These are phyloP conservation scores for Clytia hemisphaerica DNA, from an alignment of 30 jellyfish, hydroid and myxozoan species.

Conservation along the genomic window DNA sequence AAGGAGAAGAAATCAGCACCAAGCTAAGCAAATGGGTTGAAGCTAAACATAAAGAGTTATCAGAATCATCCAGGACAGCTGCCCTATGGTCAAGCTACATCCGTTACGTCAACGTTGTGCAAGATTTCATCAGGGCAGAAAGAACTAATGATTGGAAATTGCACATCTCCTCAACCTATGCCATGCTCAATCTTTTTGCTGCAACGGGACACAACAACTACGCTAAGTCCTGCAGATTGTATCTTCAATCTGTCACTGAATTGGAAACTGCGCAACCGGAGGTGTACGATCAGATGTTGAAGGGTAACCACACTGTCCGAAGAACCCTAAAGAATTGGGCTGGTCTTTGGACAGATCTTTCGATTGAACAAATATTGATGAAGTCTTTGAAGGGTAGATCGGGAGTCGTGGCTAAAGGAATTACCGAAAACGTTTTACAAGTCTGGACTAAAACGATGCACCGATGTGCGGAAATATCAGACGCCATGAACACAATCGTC, in stretches of 20 bases:
- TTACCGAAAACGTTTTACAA: constrained; percentile 5
- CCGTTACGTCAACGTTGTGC: neutral
- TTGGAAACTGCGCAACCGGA: neutral
- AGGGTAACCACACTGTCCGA: constrained; percentile 12
- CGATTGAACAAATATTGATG: constrained; percentile 5
- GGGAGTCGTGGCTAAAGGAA: constrained; percentile 5
- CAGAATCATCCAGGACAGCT: constrained; percentile 22
- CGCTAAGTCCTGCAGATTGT: neutral
- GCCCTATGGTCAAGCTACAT: constrained; percentile 28
- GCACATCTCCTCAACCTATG: constrained; percentile 8
- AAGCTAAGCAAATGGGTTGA: constrained; percentile 5
- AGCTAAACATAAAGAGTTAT: neutral
- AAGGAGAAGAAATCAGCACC: neutral
- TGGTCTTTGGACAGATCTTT: constrained; percentile 8
- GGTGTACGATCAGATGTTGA: neutral
- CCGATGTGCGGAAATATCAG: constrained; percentile 7
- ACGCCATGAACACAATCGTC: neutral
- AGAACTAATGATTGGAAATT: constrained; percentile 11
- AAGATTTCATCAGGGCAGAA: constrained; percentile 7
- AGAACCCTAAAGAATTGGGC: neutral
- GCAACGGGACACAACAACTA: constrained; percentile 28
- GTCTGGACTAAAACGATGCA: constrained; percentile 24
- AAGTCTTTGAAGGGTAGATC: neutral
- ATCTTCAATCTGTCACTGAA: constrained; percentile 2
- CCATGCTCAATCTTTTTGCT: constrained; percentile 24